Percentiles rank a stretch among this genome's conserved stretches.
Conservation (phyloP, 2,797 vertebrate genomes). For the Microctenopoma lineatum region DNA sequence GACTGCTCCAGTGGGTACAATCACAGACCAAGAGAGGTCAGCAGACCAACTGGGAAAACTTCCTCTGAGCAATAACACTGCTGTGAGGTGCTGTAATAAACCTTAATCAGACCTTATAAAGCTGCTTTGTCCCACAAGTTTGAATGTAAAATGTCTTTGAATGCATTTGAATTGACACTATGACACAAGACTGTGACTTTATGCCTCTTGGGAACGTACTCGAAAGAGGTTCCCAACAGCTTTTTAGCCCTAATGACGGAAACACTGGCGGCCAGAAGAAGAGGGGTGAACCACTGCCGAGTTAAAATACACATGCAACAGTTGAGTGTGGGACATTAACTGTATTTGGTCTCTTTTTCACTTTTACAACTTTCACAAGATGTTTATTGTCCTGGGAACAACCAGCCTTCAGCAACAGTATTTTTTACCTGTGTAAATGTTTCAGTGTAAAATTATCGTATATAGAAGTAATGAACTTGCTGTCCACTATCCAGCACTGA, state of each 20-base stretch:
- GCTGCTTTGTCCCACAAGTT: slow-evolving; percentile 13
- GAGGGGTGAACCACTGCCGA: not conserved
- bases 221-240: slow-evolving; percentile 9
- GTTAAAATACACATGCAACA: slow-evolving; percentile 3
- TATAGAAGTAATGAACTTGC: slow-evolving; percentile 13
- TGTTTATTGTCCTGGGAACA: slow-evolving; percentile 20
- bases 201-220: slow-evolving; percentile 14
- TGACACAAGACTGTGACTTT: slow-evolving; percentile 4
- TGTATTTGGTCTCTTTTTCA: not conserved
- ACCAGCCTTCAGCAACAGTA: not conserved
- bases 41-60: slow-evolving; percentile 15
- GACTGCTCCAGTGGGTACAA: slow-evolving; percentile 34
- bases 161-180: slow-evolving; percentile 5
- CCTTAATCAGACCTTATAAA: slow-evolving; percentile 39
- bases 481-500: not conserved
- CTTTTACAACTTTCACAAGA: slow-evolving; percentile 14
- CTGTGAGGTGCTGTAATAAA: slow-evolving; percentile 40
- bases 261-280: not conserved
- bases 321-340: slow-evolving; percentile 4
- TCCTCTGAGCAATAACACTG: slow-evolving; percentile 19
- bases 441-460: too few relatives aligned
- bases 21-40: slow-evolving; percentile 15
- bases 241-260: slow-evolving; percentile 17
- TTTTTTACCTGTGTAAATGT: not conserved
- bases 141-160: slow-evolving; percentile 10